Evolutionary conservation across 2,797 vertebrate species (phyloP), one percentile per base, ranked within the genome.

Genomic region (Carcharodon carcharias): DNA sequence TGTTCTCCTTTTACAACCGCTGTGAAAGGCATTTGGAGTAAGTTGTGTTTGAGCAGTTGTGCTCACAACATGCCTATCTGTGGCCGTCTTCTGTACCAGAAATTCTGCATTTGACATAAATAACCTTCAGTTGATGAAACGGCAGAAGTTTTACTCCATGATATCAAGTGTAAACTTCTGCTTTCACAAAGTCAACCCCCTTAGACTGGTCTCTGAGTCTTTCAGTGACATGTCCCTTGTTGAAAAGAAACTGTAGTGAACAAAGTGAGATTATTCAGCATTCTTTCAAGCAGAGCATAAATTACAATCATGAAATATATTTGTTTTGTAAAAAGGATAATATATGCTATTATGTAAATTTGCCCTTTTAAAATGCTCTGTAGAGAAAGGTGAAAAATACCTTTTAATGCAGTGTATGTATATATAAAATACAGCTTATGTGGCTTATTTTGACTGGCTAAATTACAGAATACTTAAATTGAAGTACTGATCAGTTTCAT

Each of bases 371-470:
- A 95, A 95, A 54, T 95, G 5, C 14, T 77, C 45, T 95, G 69
- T 95, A 73, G 77, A 54, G 67, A 69, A 71, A 95, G 93, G 67
- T 93, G 91, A 93, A 95, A 73, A 18, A 6, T 95, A 95, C 14
- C 35, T 91, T 50, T 54, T 95, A 71, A 95, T 73, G 50, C 45
- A 95, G 28, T 56, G 58, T n/a, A 14, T 92, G 58, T 73, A 56
- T 35, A 56, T 35, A 3, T 73, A 73, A 71, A 56, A 95, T 77
- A 28, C 40, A 69, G 67, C 26, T 95, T 71, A 14, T n/a, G 54
- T 71, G 45, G 93, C 23, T 54, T 28, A 71, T 50, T 95, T 71
- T 73, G 69, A 58, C 26, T 77, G 31, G 50, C 94, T 95, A 56
- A 50, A 73, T 26, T 50, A 94, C 92, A 23, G 40, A 73, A 73